Base-by-base conservation (phyloP, 1,140 invertebrate species). In the Drosophila chauvacae region DNA sequence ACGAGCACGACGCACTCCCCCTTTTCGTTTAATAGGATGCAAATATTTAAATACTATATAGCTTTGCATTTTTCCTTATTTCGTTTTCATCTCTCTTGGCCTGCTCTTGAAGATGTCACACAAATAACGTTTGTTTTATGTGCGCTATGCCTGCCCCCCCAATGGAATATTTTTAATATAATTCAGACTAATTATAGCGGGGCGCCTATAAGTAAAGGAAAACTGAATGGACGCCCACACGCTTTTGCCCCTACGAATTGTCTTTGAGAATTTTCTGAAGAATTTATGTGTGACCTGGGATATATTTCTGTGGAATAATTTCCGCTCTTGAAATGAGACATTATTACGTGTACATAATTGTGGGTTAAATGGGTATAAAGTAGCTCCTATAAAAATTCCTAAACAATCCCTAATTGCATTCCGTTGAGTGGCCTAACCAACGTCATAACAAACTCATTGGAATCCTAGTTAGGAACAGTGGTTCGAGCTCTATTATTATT, bases 81-180 rank as follows among this genome's bases (percentile, higher is more conserved):
- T 75, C 14, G 56, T 13, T 59, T 53, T 42, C 10, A 14, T 53
- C 14, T 28, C 14, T 20, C 14, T 20, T 37, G 45, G 10, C 47
- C 55, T 64, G 51, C 45, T 75, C 72, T 53, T 76, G 41, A 66
- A 28, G 28, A 58, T 76, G 73, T 76, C 73, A 53, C 44, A 47
- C 47, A 42, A 39, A 58, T 44, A 74, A 20, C 50, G 39, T 44
- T 37, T 74, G 28, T 42, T 75, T 60, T 53, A 69, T 65, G 62
- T 37, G 14, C 20, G 14, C 20, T 16, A 0, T 55, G 66, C 26
- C 18, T 42, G 50, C 44, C 66, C 69, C 69, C 73, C 53, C 74
- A 77, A 77, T 77, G 74, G 74, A 77, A 77, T 39, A 70, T 77
- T 77, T 77, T 69, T 62, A 39, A 77, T 77, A 70, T 62, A 70